These are phyloP conservation scores for Microdon myrmicae DNA, from an alignment of 2,888 invertebrate species.

Conservation along the genomic window DNA sequence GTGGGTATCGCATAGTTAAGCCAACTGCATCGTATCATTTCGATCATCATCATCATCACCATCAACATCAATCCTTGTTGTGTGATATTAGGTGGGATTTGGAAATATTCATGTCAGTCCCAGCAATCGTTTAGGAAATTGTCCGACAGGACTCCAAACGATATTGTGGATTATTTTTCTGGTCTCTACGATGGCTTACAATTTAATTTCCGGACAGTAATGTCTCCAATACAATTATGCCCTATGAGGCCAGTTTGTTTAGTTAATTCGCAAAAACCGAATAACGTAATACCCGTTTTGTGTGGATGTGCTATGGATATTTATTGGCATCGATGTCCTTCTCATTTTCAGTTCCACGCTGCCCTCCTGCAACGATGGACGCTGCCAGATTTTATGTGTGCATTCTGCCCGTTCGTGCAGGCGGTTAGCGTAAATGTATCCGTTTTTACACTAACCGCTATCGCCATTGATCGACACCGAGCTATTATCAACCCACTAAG, in stretches of 20 bases:
- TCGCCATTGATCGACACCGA: constrained; percentile 86
- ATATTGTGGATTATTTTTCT: constrained; percentile 23
- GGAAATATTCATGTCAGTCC: neutral
- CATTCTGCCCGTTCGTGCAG: constrained; percentile 89
- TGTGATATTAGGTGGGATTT: constrained; percentile 21
- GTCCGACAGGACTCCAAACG: constrained; percentile 23
- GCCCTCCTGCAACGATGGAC: constrained; percentile 88
- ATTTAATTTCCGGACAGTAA: constrained; percentile 41
- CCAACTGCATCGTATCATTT: constrained; percentile 17
- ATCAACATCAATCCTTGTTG: constrained; percentile 27
- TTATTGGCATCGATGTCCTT: too few species aligned
- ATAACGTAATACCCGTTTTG: constrained; percentile 18
- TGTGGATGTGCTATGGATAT: constrained; percentile 1
- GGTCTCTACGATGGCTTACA: constrained; percentile 1
- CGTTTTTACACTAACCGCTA: constrained; percentile 86
- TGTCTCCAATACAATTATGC: neutral
- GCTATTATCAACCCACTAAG: constrained; percentile 80
- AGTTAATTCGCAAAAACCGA: constrained; percentile 17
- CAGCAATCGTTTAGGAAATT: constrained; percentile 40
- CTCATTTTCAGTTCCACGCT: constrained; percentile 79
- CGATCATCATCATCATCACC: constrained; percentile 17
- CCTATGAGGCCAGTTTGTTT: neutral
- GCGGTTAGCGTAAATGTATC: constrained; percentile 88
- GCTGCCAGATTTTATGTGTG: constrained; percentile 86
- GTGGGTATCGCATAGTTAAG: constrained; percentile 61